Base-by-base conservation (phyloP, 2,113 vertebrate species). In the Bagarius yarrelli region DNA sequence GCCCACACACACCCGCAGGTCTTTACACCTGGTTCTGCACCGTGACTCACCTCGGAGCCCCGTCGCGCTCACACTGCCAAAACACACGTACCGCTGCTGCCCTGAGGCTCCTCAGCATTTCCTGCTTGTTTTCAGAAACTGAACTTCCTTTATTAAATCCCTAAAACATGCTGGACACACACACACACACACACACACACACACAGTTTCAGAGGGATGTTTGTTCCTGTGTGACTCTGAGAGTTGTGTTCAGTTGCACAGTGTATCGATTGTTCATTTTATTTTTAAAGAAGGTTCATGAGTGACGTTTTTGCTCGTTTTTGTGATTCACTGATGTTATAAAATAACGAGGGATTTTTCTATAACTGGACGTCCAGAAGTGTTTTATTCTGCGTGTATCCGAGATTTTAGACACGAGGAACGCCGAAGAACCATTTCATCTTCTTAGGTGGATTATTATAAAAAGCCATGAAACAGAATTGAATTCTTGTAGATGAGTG, bases 1-100 rank as follows among this genome's bases (percentile, higher is more conserved):
- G 86, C 84, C 79, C n/a, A 8, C 82, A 88, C 83, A 69, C 81
- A 84, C 80, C 88, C 88, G 86, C 83, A 72, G 91, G 91, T 87
- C 85, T 87, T 85, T 87, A 89, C 91, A 91, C 90, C 91, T 92
- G 92, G 84, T 88, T 88, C 81, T 71, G 81, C 84, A 63, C 40
- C 83, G 12, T 5, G 81, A 76, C 56, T 59, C 73, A 59, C 73
- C 16, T 71, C 25, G 4, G 25, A 19, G 25, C 69, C 5, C 67
- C 3, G 15, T 47, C 27, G 16, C 50, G 21, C 30, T 32, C 50
- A 3, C 50, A 11, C 69, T 50, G 11, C 40, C 73, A 61, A 74
- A 74, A 80, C 84, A 86, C 79, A 86, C 57, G 53, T 76, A 19
- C 40, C 18, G 5, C 2, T 18, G 61, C 88, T 89, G 85, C 86